phyloP scores from a whole-genome alignment of 2,113 vertebrate species.

The Esox niger region DNA sequence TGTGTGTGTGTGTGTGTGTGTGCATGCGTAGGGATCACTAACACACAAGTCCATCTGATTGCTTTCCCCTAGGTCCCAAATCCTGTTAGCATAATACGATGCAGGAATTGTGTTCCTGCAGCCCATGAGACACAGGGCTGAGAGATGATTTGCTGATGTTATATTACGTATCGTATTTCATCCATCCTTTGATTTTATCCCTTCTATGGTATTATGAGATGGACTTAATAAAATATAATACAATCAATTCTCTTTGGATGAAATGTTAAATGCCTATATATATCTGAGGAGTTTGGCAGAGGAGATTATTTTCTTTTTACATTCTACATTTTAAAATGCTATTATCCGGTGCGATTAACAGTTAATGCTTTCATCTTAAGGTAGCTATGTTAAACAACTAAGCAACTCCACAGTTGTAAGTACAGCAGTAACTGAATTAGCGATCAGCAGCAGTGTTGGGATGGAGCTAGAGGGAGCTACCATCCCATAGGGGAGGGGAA shows the following conservation, averaged over 20 bases:
- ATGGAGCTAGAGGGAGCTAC: no score
- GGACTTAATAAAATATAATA: conserved; percentile 30
- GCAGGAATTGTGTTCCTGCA: conserved; percentile 35
- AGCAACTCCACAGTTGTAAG: no score
- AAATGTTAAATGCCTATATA: conserved; percentile 43
- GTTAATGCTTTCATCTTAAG: no score
- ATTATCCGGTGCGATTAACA: no score
- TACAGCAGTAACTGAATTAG: conserved; percentile 18
- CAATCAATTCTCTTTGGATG: conserved; percentile 45
- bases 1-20: conserved; percentile 6
- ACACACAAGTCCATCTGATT: conserved; percentile 28
- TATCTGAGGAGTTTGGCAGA: conserved; percentile 19
- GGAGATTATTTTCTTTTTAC: no score
- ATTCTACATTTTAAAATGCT: no score
- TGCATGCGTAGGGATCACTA: conserved; percentile 28
- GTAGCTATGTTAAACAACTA: no score
- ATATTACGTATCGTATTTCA: no score
- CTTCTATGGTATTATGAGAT: conserved; percentile 30
- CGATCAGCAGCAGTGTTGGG: conserved; percentile 1
- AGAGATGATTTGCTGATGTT: conserved; percentile 33
- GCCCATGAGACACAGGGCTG: conserved; percentile 22
- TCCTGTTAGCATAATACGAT: conserved; percentile 45
- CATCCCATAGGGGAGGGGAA: no score
- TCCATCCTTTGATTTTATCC: conserved; percentile 17
- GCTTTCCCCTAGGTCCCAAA: conserved; percentile 49